Evolutionary conservation across 1,140 invertebrate species (phyloP), one percentile per base, ranked within the genome.

Genomic region (Lanistes nyassanus): DNA sequence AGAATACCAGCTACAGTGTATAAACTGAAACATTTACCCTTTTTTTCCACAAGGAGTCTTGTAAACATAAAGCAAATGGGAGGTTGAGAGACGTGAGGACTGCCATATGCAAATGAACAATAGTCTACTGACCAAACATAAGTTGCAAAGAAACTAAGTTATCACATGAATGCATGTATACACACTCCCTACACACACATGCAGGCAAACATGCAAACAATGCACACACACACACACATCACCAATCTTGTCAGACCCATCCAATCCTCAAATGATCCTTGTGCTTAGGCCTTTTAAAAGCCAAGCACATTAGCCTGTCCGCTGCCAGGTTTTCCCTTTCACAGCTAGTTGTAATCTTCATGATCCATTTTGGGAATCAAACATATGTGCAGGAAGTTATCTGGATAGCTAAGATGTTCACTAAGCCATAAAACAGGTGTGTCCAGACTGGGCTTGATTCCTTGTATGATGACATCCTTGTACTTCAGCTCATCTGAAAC

Each of bases 341-440:
- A 42, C 51, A 71, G 26, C 13, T 2, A 39, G 36, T 39, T 26
- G 66, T 51, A 79, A 31, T 75, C 72, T 65, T 79, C 77, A 74
- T 56, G 65, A 0, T 76, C 31, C 16, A 64, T 26, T 42, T 31
- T 51, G 39, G 75, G 60, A 16, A 75, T 64, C n/a, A 88, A 37
- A 79, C 87, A 89, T 51, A 92, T 88, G 92, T 99, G 98, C 77
- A 99, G 90, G 90, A 99, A 99, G 90, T 99, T 99, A 88, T 99
- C 98, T 4, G 98, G 97, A 90, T 98, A 98, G 89, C 97, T 98
- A 69, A 99, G 91, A 89, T 99, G 97, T 90, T 98, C 96, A 23
- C 96, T 97, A 86, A 99, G 92, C 97, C 98, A 99, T 85, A 98
- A 95, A 11, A 99, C 84, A 6, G 97, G 96, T n/a, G 96, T 97